Conservation (phyloP, 1,140 invertebrate genomes). For the Camponotus pennsylvanicus region DNA sequence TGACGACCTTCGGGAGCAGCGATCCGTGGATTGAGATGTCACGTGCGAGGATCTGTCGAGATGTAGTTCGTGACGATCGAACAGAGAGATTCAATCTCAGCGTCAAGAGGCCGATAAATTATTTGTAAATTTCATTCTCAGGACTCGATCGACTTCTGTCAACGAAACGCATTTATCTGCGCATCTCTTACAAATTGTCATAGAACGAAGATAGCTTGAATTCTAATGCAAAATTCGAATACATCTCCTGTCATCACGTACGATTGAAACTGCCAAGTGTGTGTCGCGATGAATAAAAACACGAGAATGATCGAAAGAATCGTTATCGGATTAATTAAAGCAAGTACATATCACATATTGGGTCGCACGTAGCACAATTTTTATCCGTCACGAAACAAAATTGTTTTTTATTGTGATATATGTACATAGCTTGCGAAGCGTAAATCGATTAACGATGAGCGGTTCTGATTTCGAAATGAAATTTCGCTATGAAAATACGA, state of each 20-base stretch:
- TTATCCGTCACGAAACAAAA: neutral
- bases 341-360: slow-evolving; percentile 8
- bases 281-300: neutral
- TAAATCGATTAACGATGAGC: slow-evolving; percentile 19
- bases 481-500: slow-evolving; percentile 16
- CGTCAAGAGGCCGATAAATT: neutral
- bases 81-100: neutral
- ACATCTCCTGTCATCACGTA: too few relatives aligned
- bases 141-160: neutral
- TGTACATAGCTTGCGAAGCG: neutral
- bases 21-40: slow-evolving; percentile 14
- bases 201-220: neutral
- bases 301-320: neutral
- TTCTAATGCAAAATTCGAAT: slow-evolving; percentile 9
- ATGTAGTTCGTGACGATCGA: neutral
- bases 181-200: neutral
- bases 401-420: neutral
- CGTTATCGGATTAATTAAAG: neutral
- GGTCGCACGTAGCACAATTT: neutral
- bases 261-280: neutral
- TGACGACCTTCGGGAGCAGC: slow-evolving; percentile 48
- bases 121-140: neutral
- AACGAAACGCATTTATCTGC: neutral
- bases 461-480: slow-evolving; percentile 32
- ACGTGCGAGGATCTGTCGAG: neutral